These are phyloP conservation scores for Rhagophthalmus giganteus DNA, from an alignment of 2,888 invertebrate genomes.

Conservation along the genomic window DNA sequence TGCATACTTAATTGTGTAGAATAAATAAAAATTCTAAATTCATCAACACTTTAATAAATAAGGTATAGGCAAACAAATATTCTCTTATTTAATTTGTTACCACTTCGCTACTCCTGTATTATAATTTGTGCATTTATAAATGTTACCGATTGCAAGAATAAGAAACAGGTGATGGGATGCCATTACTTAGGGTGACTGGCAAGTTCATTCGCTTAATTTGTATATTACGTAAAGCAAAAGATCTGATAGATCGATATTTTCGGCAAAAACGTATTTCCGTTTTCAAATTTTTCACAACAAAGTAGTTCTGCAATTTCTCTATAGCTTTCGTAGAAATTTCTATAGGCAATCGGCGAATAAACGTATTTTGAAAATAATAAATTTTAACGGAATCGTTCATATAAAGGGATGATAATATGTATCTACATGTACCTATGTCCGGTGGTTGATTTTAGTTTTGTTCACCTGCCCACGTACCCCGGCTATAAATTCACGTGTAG, in stretches of 20 bases:
- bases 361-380: too few relatives aligned
- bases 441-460: constrained; percentile 25
- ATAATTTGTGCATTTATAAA: neutral
- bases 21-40: too few relatives aligned
- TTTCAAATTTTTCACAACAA: too few relatives aligned
- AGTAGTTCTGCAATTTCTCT: too few relatives aligned
- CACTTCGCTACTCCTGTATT: neutral
- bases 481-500: constrained; percentile 47
- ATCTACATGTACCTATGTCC: constrained; percentile 4
- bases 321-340: too few relatives aligned
- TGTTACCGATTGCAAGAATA: constrained; percentile 1
- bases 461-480: constrained; percentile 51
- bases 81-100: too few relatives aligned
- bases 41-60: too few relatives aligned
- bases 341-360: too few relatives aligned
- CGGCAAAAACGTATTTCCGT: constrained; percentile 21
- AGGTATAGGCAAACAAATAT: too few relatives aligned
- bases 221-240: constrained; percentile 20
- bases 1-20: constrained; percentile 1
- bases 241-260: constrained; percentile 16
- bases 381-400: constrained; percentile 10
- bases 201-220: constrained; percentile 25
- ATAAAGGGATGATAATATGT: constrained; percentile 15
- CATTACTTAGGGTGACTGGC: constrained; percentile 34
- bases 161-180: constrained; percentile 30